Base-by-base conservation (phyloP, 2,888 invertebrate species). In the Operophtera brumata region DNA sequence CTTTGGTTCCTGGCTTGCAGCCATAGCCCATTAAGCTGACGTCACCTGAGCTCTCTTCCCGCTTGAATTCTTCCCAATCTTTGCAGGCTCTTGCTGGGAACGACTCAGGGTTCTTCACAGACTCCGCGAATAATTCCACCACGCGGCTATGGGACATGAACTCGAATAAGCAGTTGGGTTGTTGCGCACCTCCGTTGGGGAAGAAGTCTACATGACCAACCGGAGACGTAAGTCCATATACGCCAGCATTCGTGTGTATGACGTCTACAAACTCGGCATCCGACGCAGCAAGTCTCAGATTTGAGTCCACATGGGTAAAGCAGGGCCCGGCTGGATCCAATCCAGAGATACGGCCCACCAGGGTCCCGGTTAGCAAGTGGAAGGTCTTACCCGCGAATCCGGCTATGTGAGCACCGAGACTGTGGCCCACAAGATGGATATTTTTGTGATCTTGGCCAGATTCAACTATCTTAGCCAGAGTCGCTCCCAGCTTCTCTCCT, bases 301-400 rank as follows among this genome's bases (percentile, higher is more conserved):
- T 67, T 0, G 65, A 56, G 0, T 77, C 73, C 0, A 86, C 66
- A 28, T 79, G 59, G 39, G 75, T 74, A 76, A 87, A 90, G 76
- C 89, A 89, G 0, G 89, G 89, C 0, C 89, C 89, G 0, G 89
- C 89, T 0, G 89, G 89, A 69, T 90, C 89, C 57, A 90, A 64
- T 0, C 80, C 82, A 4, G 85, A 69, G 46, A 89, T 82, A 44
- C 87, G 73, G 14, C 83, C 83, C 0, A 88, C 61, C 10, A 45
- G 57, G 1, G 1, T 1, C 0, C 85, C 84, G 1, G 86, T 86
- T n/a, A 75, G 59, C 0, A 64, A 20, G 1, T 47, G 13, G 66
- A 83, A 82, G 2, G 64, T 63, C 62, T 88, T 84, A 25, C 84
- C 88, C 0, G 87, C 64, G 62, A 84, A 87, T 2, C 84, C 80